Conservation (phyloP, 2,888 invertebrate genomes). For the Drosophila percnosoma region DNA sequence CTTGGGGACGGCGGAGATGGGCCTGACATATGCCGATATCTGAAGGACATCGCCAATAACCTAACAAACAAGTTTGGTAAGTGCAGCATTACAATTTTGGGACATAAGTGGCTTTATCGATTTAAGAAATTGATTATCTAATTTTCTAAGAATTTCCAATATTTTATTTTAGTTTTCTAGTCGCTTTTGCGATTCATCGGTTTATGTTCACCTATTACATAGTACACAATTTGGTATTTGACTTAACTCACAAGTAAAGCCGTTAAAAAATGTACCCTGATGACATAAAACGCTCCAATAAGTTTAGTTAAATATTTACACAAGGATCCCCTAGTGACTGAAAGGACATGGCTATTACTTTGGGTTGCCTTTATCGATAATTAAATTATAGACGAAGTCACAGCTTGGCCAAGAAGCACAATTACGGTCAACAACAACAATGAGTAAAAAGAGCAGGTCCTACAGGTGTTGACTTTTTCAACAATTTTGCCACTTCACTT, state of each 20-base stretch:
- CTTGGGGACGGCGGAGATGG: not conserved
- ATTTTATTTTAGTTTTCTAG: not conserved
- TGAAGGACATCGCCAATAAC: not conserved
- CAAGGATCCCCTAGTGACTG: not conserved
- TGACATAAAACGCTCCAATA: slow-evolving; percentile 31
- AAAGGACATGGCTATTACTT: not conserved
- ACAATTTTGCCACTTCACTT: slow-evolving; percentile 23
- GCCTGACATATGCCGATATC: not conserved
- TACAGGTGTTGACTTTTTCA: slow-evolving; percentile 57
- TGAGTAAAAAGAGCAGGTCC: not conserved
- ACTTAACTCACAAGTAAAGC: not conserved
- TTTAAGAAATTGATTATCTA: not conserved
- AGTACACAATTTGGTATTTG: not conserved
- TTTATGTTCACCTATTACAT: not conserved
- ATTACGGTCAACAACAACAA: slow-evolving; percentile 6
- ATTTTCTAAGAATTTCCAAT: not conserved
- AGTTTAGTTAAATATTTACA: slow-evolving; percentile 47
- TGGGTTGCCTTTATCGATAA: slow-evolving; percentile 48
- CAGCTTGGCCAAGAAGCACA: slow-evolving; percentile 14
- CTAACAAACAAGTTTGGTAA: not conserved
- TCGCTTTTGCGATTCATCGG: not conserved
- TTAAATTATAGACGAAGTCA: slow-evolving; percentile 55
- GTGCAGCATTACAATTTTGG: not conserved
- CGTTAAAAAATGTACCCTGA: slow-evolving; percentile 3
- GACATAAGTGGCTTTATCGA: too few relatives aligned